Evolutionary conservation across 92 coral and sea anemone genomes (phyloP).

Genomic region (Diadumene lineata): DNA sequence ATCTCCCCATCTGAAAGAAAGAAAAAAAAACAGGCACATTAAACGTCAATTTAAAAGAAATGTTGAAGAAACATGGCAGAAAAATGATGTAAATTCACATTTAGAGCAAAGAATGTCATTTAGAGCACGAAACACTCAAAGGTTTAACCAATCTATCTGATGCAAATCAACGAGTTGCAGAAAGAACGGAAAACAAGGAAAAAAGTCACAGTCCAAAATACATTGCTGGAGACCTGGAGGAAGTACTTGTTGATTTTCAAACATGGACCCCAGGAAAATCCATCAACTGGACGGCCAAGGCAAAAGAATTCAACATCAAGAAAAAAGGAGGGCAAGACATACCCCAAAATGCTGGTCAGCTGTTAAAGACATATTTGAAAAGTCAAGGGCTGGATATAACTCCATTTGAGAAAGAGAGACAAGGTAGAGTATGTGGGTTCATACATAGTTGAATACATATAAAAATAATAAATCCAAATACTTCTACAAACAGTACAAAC

Average conservation of each 20-base stretch:
- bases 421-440: slow-evolving; percentile 25
- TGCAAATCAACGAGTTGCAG: slow-evolving; percentile 10
- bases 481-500: slow-evolving; percentile 13
- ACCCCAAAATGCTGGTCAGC: slow-evolving; percentile 31
- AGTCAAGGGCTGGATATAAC: slow-evolving; percentile 26
- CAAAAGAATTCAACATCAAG: slow-evolving; percentile 17
- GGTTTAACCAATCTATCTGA: slow-evolving; percentile 10
- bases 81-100: slow-evolving; percentile 30
- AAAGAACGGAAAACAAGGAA: not conserved
- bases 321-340: slow-evolving; percentile 15
- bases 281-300: slow-evolving; percentile 24
- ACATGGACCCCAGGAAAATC: slow-evolving; percentile 30
- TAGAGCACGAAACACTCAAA: slow-evolving; percentile 19
- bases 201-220: slow-evolving; percentile 28
- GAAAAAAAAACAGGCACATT: slow-evolving; percentile 20
- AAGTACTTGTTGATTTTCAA: slow-evolving; percentile 17
- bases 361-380: slow-evolving; percentile 18
- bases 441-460: slow-evolving; percentile 8
- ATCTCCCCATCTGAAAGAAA: slow-evolving; percentile 25
- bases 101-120: slow-evolving; percentile 16
- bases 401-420: slow-evolving; percentile 21
- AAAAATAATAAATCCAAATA: not conserved
- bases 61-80: slow-evolving; percentile 3
- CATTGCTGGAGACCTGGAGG: slow-evolving; percentile 25
- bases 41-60: slow-evolving; percentile 6